Conservation (phyloP, 1,140 invertebrate species). For the Lycorma delicatula region DNA sequence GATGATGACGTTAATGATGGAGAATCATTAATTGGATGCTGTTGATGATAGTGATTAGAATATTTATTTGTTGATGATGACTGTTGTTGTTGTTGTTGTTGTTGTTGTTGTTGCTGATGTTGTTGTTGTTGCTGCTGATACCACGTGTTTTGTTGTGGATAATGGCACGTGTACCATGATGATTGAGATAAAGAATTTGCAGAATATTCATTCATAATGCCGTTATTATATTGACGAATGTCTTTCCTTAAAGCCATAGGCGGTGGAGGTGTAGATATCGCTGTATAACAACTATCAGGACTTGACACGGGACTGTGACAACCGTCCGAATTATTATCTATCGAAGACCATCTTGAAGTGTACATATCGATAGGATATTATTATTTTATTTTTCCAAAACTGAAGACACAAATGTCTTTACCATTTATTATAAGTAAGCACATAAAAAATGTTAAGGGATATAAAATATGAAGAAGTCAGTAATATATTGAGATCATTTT, state of each 20-base stretch:
- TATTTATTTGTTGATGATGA: too few species aligned
- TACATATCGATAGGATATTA: too few species aligned
- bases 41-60: too few species aligned
- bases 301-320: conserved; percentile 24
- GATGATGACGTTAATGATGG: not conserved
- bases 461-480: too few species aligned
- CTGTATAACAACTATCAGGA: conserved; percentile 21
- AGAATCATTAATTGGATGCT: too few species aligned
- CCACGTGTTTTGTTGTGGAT: not conserved
- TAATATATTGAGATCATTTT: too few species aligned
- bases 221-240: not conserved
- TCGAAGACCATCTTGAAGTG: too few species aligned
- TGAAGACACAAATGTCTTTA: too few species aligned
- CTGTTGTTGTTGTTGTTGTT: not conserved
- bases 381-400: too few species aligned
- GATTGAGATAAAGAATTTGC: not conserved
- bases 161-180: not conserved
- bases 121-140: not conserved
- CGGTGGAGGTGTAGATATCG: conserved; percentile 7
- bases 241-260: not conserved
- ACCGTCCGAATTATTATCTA: conserved; percentile 17
- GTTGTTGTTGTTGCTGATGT: conserved; percentile 1
- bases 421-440: too few species aligned
- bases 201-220: not conserved
- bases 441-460: too few species aligned